Conservation (phyloP, 2,888 invertebrate genomes). For the Leptogaster cylindrica region DNA sequence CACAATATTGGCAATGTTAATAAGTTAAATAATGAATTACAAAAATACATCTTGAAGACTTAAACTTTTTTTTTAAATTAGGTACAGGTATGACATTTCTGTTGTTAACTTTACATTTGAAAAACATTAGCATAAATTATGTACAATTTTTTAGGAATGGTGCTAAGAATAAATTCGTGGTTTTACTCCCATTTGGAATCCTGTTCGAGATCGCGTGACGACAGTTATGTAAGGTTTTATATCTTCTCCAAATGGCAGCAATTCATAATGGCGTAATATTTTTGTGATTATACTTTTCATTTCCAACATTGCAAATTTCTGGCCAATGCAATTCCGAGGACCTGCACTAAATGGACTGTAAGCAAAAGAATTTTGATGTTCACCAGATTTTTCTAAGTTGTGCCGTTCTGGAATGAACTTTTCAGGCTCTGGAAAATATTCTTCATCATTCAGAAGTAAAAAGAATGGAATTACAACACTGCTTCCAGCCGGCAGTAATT, state of each 20-base stretch:
- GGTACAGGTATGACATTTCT: too few relatives aligned
- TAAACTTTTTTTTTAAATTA: too few relatives aligned
- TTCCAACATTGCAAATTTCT: constrained; percentile 58
- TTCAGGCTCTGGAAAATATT: constrained; percentile 53
- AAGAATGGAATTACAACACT: constrained; percentile 56
- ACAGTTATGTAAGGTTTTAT: constrained; percentile 52
- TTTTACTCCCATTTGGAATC: constrained; percentile 54
- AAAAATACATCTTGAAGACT: too few relatives aligned
- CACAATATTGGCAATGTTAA: too few relatives aligned
- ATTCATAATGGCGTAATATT: constrained; percentile 54
- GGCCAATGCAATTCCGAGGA: constrained; percentile 59
- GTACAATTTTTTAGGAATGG: too few relatives aligned
- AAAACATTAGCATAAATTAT: too few relatives aligned
- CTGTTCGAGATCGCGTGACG: constrained; percentile 55
- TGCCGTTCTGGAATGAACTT: constrained; percentile 57
- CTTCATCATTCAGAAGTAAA: constrained; percentile 54
- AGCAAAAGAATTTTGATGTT: constrained; percentile 50
- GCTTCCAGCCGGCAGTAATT: constrained; percentile 53
- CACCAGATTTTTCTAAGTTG: constrained; percentile 60
- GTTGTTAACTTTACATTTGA: too few relatives aligned
- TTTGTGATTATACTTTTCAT: constrained; percentile 57
- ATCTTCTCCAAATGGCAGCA: constrained; percentile 54
- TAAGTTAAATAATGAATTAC: too few relatives aligned
- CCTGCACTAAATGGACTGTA: constrained; percentile 60
- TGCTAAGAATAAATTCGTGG: constrained; percentile 50